phyloP scores from a whole-genome alignment of 2,888 invertebrate species.

The Ctena decussata region DNA sequence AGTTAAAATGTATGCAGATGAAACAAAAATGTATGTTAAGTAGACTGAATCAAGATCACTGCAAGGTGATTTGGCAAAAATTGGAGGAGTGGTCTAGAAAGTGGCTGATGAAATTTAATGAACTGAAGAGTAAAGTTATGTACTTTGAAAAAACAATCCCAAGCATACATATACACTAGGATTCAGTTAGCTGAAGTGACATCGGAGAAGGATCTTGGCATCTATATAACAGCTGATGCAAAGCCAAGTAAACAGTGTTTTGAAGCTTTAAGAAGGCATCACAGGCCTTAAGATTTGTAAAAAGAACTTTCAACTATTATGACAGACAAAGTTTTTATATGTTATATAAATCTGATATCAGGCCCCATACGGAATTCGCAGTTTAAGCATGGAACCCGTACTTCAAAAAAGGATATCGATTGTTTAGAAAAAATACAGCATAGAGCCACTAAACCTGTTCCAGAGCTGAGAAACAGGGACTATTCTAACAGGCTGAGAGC shows the following conservation, averaged over 20 bases:
- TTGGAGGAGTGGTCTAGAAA: neutral
- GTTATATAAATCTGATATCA: neutral
- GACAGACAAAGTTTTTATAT: neutral
- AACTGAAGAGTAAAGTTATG: neutral
- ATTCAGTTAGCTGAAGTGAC: neutral
- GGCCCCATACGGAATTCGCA: no score
- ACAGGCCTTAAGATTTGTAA: neutral
- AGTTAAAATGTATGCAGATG: neutral
- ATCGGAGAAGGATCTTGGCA: neutral
- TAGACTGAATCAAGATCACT: neutral
- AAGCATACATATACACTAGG: neutral
- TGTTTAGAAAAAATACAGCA: no score
- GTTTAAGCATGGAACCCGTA: slow-evolving; percentile 35
- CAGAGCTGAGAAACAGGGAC: no score
- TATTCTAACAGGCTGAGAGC: no score
- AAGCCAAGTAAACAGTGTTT: no score
- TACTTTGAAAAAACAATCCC: neutral
- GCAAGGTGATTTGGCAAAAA: neutral
- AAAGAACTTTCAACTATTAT: neutral
- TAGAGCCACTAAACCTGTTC: no score
- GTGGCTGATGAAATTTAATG: neutral
- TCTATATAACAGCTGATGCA: no score
- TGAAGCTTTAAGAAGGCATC: neutral
- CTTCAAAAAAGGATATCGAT: no score
- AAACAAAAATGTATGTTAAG: neutral